These are phyloP conservation scores for Pachyseris speciosa DNA, from an alignment of 64 coral and sea anemone genomes.

Conservation along the genomic window DNA sequence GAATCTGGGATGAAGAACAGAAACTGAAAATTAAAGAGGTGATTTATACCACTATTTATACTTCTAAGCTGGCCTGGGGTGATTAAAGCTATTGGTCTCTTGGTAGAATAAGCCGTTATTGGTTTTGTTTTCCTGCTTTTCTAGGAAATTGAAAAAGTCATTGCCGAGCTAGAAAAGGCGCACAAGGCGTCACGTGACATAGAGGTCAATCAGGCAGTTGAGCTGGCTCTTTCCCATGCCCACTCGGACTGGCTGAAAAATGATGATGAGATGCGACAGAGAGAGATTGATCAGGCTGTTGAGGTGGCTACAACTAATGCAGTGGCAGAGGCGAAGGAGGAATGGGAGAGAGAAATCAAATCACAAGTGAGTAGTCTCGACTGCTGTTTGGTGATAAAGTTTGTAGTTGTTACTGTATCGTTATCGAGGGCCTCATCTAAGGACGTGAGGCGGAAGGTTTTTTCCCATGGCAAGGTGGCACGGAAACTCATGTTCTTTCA, in stretches of 20 bases:
- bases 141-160: constrained; percentile 57
- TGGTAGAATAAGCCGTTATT: too few relatives aligned
- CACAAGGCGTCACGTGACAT: constrained; percentile 15
- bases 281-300: constrained; percentile 84
- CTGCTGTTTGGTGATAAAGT: too few relatives aligned
- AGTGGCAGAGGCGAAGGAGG: constrained; percentile 82
- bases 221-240: constrained; percentile 72
- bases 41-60: neutral
- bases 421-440: too few relatives aligned
- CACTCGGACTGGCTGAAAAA: constrained; percentile 78
- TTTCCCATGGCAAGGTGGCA: too few relatives aligned
- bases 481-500: too few relatives aligned
- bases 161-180: constrained; percentile 46
- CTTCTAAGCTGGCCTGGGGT: too few relatives aligned
- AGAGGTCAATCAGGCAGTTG: constrained; percentile 65
- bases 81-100: too few relatives aligned
- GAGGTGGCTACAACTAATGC: constrained; percentile 89
- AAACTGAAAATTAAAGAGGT: constrained; percentile 43
- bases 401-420: neutral
- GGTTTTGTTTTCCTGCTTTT: neutral
- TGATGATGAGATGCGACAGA: constrained; percentile 76
- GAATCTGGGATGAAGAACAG: constrained; percentile 70
- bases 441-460: too few relatives aligned
- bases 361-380: constrained; percentile 42
- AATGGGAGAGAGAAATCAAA: constrained; percentile 80